Percentiles rank a stretch among this genome's conserved stretches.
Evolutionary conservation across 2,888 invertebrate species (phyloP).

Genomic region (Epirrhoe tristata): DNA sequence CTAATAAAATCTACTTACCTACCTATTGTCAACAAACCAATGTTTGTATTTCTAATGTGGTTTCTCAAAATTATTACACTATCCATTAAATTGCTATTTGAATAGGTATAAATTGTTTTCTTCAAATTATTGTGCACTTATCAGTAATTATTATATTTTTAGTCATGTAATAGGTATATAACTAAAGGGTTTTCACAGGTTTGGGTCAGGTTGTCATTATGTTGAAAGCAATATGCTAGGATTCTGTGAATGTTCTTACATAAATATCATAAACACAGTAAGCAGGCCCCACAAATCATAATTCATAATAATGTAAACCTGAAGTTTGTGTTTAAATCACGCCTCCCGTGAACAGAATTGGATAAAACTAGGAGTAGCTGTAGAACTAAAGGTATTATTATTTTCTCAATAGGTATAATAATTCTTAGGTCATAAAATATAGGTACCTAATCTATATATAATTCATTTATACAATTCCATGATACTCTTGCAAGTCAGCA

Average conservation of each 20-base stretch:
- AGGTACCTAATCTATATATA: conserved; percentile 1
- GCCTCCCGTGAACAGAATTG: no score
- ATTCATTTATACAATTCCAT: conserved; percentile 53
- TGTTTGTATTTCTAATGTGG: not conserved
- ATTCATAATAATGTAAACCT: no score
- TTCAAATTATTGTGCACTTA: no score
- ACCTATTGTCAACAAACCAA: not conserved
- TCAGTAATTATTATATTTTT: not conserved
- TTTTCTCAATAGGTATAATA: conserved; percentile 13
- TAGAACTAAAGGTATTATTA: no score
- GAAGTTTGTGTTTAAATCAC: no score
- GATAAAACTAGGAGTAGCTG: not conserved
- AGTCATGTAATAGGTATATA: no score
- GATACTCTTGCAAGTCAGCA: conserved; percentile 52
- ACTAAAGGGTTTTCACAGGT: no score
- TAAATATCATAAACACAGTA: no score
- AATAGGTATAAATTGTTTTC: conserved; percentile 12
- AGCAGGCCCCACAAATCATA: no score
- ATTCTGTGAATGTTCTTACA: no score
- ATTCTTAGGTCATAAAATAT: conserved; percentile 5
- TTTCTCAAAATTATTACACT: not conserved
- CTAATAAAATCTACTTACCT: not conserved
- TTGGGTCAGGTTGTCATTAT: no score
- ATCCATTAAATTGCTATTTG: not conserved
- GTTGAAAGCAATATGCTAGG: no score